Percentiles rank a stretch among this genome's conserved stretches.
phyloP scores from a whole-genome alignment of 2,888 invertebrate species.

The Willowsia nigromaculata region DNA sequence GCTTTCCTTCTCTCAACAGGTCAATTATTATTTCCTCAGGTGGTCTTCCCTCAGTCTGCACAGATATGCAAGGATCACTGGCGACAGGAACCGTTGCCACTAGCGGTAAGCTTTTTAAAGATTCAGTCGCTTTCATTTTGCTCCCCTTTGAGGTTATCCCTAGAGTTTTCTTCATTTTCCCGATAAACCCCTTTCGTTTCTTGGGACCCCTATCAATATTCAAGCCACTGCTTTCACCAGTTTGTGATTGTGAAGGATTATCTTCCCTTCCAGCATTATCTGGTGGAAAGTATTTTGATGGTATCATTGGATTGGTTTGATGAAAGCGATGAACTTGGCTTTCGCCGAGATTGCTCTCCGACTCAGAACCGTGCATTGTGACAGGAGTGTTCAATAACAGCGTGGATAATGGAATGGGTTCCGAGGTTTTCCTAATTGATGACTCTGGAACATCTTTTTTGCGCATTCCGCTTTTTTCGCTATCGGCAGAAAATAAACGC shows the following conservation, averaged over 20 bases:
- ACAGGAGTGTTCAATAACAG: slow-evolving; percentile 10
- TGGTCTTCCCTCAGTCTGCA: background rate
- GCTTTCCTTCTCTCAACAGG: background rate
- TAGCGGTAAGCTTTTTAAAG: slow-evolving; percentile 5
- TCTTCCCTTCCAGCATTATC: background rate
- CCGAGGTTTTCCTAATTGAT: slow-evolving; percentile 6
- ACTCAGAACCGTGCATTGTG: background rate
- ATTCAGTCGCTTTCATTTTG: background rate
- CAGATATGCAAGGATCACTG: background rate
- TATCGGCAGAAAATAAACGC: slow-evolving; percentile 1
- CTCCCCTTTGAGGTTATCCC: slow-evolving; percentile 37
- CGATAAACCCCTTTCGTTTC: slow-evolving; percentile 38
- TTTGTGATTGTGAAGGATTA: background rate
- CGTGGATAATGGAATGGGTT: slow-evolving; percentile 37
- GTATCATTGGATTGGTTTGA: background rate
- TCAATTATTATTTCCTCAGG: slow-evolving; percentile 9
- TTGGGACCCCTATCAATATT: background rate
- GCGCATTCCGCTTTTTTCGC: background rate
- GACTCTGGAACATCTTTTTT: background rate
- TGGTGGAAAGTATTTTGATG: slow-evolving; percentile 15
- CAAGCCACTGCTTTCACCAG: background rate
- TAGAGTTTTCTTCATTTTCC: slow-evolving; percentile 55
- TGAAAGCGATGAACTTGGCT: background rate
- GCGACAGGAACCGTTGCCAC: background rate
- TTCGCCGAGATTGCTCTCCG: background rate